These are phyloP conservation scores for Drosophila multiciliata DNA, from an alignment of 2,888 invertebrate genomes.

Conservation along the genomic window DNA sequence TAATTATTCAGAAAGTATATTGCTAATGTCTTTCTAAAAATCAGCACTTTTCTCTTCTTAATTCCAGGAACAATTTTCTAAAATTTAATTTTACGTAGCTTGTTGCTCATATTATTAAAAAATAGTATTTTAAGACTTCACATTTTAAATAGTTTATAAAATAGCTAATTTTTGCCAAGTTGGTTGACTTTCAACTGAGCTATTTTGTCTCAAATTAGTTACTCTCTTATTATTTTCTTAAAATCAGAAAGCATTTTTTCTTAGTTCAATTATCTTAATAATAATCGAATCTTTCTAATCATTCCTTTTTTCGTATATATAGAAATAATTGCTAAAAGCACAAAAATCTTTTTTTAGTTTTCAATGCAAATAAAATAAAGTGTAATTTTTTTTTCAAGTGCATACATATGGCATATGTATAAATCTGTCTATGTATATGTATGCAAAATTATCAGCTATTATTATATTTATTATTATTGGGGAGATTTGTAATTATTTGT, in stretches of 20 bases:
- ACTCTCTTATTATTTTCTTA: background rate
- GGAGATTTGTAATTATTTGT: conserved; percentile 47
- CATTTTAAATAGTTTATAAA: background rate
- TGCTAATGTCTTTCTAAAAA: background rate
- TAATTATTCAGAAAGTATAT: background rate
- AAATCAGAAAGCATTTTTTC: background rate
- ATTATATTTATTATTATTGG: conserved; percentile 43
- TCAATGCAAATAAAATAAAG: background rate
- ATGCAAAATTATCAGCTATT: conserved; percentile 19
- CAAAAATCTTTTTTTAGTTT: background rate
- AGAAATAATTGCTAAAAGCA: background rate
- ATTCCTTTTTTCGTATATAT: background rate
- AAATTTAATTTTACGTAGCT: background rate
- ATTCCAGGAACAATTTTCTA: background rate
- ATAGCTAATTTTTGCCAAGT: background rate
- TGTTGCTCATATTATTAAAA: background rate
- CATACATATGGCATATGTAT: background rate
- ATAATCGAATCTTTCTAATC: background rate
- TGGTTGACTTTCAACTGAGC: background rate
- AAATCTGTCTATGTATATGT: conserved; percentile 29
- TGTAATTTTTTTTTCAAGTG: background rate
- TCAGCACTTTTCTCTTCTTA: background rate
- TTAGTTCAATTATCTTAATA: background rate
- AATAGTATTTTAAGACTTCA: background rate
- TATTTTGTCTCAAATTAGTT: background rate